Percentiles rank a stretch among this genome's conserved stretches.
Conservation (phyloP, 2,888 invertebrate species). For the Acrobeloides nanus region DNA sequence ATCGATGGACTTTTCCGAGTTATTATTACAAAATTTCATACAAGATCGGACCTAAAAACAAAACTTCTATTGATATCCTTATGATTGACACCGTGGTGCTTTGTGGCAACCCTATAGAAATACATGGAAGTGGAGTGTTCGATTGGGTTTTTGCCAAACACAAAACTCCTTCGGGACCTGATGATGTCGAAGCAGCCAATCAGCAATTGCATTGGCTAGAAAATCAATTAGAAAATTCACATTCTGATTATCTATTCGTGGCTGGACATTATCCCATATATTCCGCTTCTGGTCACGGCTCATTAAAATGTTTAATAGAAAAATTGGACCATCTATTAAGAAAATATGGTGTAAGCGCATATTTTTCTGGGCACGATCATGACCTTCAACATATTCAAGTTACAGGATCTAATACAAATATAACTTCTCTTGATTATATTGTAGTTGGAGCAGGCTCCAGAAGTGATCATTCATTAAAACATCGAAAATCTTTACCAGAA, state of each 20-base stretch:
- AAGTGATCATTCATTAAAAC: conserved; percentile 51
- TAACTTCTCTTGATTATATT: conserved; percentile 54
- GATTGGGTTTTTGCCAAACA: conserved; percentile 32
- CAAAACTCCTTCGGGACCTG: conserved; percentile 30
- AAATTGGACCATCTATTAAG: conserved; percentile 55
- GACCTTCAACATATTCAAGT: conserved; percentile 27
- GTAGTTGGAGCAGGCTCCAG: conserved; percentile 57
- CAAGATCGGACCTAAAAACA: too few species aligned
- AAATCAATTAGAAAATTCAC: conserved; percentile 48
- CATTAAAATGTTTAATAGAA: conserved; percentile 56
- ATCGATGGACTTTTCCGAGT: conserved; percentile 31
- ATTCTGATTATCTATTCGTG: conserved; percentile 57
- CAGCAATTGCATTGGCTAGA: conserved; percentile 57
- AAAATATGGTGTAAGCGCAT: conserved; percentile 56
- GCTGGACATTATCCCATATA: conserved; percentile 58
- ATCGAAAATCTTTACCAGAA: conserved; percentile 50
- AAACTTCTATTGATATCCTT: conserved; percentile 55
- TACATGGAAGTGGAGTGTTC: conserved; percentile 22
- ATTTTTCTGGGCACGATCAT: conserved; percentile 59
- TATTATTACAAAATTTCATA: conserved; percentile 7
- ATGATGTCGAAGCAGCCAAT: conserved; percentile 34
- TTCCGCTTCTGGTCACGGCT: conserved; percentile 58
- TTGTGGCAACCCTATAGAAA: conserved; percentile 55
- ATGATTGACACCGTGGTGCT: conserved; percentile 59
- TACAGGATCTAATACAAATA: conserved; percentile 43